Evolutionary conservation across 2,113 vertebrate species (phyloP).

Genomic region (Nicator chloris): DNA sequence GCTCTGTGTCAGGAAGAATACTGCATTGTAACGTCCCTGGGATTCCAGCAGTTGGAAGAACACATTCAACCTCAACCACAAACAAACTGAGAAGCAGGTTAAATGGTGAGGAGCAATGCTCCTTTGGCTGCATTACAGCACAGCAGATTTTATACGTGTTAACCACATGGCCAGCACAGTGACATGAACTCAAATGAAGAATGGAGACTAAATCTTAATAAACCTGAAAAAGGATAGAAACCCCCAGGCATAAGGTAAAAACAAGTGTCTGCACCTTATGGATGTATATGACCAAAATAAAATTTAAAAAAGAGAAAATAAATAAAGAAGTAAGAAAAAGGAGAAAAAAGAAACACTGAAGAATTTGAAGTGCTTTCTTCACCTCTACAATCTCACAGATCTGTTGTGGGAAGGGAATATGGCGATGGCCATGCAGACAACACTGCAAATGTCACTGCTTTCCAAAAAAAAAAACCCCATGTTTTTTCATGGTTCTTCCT

Average conservation of each 20-base stretch:
- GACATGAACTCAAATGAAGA: neutral
- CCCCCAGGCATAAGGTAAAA: neutral
- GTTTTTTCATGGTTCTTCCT: neutral
- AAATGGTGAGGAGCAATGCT: neutral
- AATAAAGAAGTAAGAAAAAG: neutral
- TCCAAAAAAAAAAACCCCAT: neutral
- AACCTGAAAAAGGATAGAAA: neutral
- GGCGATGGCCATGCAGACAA: neutral
- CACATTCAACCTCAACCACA: neutral
- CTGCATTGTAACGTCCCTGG: neutral
- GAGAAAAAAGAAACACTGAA: neutral
- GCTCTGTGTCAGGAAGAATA: neutral
- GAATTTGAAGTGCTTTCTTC: neutral
- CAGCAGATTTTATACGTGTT: fast-evolving
- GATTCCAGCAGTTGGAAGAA: neutral
- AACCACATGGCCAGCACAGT: neutral
- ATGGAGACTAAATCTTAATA: neutral
- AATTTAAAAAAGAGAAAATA: neutral
- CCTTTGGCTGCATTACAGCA: neutral
- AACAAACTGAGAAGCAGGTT: neutral
- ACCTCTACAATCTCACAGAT: neutral
- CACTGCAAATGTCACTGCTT: neutral
- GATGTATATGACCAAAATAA: neutral
- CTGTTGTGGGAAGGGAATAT: neutral
- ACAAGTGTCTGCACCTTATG: neutral